Conservation (phyloP, 1,140 invertebrate genomes). For the Cotesia vestalis region DNA sequence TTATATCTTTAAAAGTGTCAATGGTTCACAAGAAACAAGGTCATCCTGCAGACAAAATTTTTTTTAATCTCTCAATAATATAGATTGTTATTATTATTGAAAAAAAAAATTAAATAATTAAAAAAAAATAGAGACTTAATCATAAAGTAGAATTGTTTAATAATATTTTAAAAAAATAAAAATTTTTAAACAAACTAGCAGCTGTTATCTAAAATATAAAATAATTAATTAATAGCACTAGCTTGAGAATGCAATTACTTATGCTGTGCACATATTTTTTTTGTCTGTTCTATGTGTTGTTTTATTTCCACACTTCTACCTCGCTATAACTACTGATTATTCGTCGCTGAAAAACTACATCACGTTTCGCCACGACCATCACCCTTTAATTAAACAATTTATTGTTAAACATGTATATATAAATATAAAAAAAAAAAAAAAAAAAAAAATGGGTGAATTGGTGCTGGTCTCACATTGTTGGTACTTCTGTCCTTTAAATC, state of each 20-base stretch:
- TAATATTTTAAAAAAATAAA: too few relatives aligned
- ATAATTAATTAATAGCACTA: slow-evolving; percentile 30
- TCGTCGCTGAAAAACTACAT: slow-evolving; percentile 42
- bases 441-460: slow-evolving; percentile 54
- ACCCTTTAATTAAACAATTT: slow-evolving; percentile 30
- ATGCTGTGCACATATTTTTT: slow-evolving; percentile 63
- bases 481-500: slow-evolving; percentile 67
- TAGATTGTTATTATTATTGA: too few relatives aligned
- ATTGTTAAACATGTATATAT: slow-evolving; percentile 33
- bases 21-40: too few relatives aligned
- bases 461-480: slow-evolving; percentile 66
- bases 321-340: slow-evolving; percentile 50
- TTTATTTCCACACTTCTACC: slow-evolving; percentile 62
- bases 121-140: too few relatives aligned
- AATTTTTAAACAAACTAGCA: too few relatives aligned
- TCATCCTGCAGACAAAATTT: too few relatives aligned
- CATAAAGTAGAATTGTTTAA: too few relatives aligned
- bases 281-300: slow-evolving; percentile 67
- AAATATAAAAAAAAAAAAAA: slow-evolving; percentile 40
- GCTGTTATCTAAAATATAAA: slow-evolving; percentile 5
- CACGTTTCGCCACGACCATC: slow-evolving; percentile 41
- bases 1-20: too few relatives aligned
- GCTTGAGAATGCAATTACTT: slow-evolving; percentile 62
- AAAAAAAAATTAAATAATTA: too few relatives aligned
- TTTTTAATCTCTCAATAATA: too few relatives aligned